A percentile compares a stretch with the other conserved stretches of the same genome.
Evolutionary conservation across 2,113 vertebrate genomes (phyloP).

Genomic region (Nettapus auritus): DNA sequence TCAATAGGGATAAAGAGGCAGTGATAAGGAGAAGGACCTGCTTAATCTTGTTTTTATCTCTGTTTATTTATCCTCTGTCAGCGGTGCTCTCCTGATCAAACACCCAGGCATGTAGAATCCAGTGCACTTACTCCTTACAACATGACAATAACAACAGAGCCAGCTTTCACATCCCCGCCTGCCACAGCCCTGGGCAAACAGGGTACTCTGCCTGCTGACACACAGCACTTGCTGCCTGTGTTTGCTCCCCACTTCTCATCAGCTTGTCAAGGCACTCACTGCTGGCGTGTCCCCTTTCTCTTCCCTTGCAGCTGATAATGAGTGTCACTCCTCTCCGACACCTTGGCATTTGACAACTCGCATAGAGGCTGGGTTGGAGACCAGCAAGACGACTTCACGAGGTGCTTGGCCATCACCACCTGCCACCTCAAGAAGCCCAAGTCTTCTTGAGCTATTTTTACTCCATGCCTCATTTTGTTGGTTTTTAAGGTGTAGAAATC

Average conservation of each 20-base stretch:
- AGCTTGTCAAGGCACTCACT: accelerated
- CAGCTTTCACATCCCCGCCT: neutral
- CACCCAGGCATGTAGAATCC: conserved; percentile 48
- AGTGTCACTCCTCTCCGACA: neutral
- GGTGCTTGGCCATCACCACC: neutral
- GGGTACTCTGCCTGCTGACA: neutral
- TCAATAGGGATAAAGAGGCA: conserved; percentile 66
- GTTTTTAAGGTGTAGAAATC: neutral
- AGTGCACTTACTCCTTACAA: conserved; percentile 1
- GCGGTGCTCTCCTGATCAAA: conserved; percentile 58
- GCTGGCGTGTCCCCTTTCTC: neutral
- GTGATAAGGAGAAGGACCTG: conserved; percentile 62
- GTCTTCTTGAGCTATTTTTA: neutral
- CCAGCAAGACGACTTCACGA: neutral
- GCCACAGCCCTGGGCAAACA: neutral
- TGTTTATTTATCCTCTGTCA: conserved; percentile 73
- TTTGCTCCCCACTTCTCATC: neutral
- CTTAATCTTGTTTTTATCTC: conserved; percentile 72
- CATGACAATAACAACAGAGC: conserved; percentile 45
- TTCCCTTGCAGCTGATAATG: neutral
- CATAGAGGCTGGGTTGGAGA: neutral
- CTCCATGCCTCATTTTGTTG: neutral
- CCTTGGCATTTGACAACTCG: neutral
- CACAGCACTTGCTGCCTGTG: accelerated
- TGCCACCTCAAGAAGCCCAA: neutral